Evolutionary conservation across 2,797 vertebrate species (phyloP), one percentile per base, ranked within the genome.

Genomic region (Pelobates cultripes): DNA sequence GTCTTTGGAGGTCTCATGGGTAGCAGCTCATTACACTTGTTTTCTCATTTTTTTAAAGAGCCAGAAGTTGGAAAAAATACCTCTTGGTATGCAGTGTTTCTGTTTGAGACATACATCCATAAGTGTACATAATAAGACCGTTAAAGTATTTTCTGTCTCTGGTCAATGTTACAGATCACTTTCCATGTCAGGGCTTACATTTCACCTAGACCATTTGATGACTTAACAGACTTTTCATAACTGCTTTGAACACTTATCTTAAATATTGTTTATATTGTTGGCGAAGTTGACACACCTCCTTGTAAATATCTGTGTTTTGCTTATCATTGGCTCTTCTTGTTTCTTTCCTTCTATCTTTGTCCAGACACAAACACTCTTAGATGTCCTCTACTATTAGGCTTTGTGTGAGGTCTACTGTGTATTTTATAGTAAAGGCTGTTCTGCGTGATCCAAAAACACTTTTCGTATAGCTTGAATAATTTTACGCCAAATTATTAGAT

Each of bases 171-270:
- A 44, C 77, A 45, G 42, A 71, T 80, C 73, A 80, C 82, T 79
- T 84, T 79, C 72, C 17, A 75, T 71, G 77, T 76, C 77, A 84
- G 75, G 77, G 67, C 63, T 60, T 72, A 41, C 40, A 71, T 66
- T 13, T 79, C 77, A 84, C 67, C 60, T 66, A 67, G 79, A 45
- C 77, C 73, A 76, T 72, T 76, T 72, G 73, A 84, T 84, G 73
- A 76, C 60, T 79, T 84, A 75, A 83, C 66, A 76, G 73, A 44
- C 82, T 78, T 72, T 78, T 82, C 69, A 73, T 82, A 79, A 80
- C 73, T 79, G 55, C 77, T 79, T 83, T 75, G 72, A 79, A 79
- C 66, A 79, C 64, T 83, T 83, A 79, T 78, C 81, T 70, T 82
- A 82, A 73, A 75, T 79, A 64, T 83, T 83, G 75, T 83, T 79